These are phyloP conservation scores for Drosophila oshimai DNA, from an alignment of 1,140 invertebrate species.

Conservation along the genomic window DNA sequence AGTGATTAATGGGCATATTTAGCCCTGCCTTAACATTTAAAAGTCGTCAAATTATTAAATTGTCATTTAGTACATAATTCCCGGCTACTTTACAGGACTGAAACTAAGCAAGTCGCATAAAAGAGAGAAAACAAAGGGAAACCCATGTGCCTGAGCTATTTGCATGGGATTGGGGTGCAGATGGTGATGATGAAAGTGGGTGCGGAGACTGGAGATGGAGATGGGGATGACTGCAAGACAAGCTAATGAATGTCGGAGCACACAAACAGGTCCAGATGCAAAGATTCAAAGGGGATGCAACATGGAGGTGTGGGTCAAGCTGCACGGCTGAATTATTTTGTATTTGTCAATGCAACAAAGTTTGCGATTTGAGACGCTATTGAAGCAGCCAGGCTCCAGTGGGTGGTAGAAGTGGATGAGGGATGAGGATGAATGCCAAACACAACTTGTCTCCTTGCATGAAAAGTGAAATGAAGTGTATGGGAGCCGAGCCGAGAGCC, in stretches of 20 bases:
- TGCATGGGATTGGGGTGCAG: neutral
- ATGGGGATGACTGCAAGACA: slow-evolving; percentile 1
- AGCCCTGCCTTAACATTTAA: no score
- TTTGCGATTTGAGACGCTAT: slow-evolving; percentile 58
- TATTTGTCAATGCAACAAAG: slow-evolving; percentile 68
- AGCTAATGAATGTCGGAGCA: slow-evolving; percentile 66
- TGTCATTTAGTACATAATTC: no score
- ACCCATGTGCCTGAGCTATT: slow-evolving; percentile 26
- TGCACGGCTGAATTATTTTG: slow-evolving; percentile 39
- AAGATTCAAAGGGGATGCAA: neutral
- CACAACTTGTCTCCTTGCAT: slow-evolving; percentile 41
- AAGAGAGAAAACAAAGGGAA: neutral
- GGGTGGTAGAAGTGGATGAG: neutral
- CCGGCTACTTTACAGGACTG: no score
- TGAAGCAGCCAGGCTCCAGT: slow-evolving; percentile 35
- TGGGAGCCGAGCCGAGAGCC: neutral
- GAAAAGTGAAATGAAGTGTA: slow-evolving; percentile 64
- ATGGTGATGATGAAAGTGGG: neutral
- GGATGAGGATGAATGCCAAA: neutral
- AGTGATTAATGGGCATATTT: no score
- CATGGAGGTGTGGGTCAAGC: slow-evolving; percentile 3
- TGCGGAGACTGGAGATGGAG: no score
- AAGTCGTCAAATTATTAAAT: no score
- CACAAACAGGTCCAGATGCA: slow-evolving; percentile 6
- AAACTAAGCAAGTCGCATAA: slow-evolving; percentile 30